A percentile compares a stretch with the other conserved stretches of the same genome.
These are phyloP conservation scores for Aromia moschata DNA, from an alignment of 2,888 invertebrate species.

Conservation along the genomic window DNA sequence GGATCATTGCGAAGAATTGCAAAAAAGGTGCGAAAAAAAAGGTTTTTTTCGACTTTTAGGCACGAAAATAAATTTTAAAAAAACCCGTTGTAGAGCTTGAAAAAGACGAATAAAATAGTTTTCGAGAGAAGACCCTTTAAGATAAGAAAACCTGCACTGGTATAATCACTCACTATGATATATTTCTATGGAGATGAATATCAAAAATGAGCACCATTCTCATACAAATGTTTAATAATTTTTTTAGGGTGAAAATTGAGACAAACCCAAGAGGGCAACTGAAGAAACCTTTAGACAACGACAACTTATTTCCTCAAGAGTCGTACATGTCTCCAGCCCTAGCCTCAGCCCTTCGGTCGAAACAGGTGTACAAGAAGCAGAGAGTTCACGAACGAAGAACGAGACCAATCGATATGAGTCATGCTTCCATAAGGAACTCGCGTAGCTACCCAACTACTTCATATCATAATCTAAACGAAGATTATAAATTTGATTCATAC, in stretches of 20 bases:
- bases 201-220: too few relatives aligned
- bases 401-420: conserved; percentile 24
- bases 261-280: conserved; percentile 24
- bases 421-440: background rate
- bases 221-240: too few relatives aligned
- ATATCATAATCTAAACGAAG: background rate
- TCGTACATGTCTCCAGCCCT: conserved; percentile 11
- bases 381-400: conserved; percentile 25
- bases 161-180: too few relatives aligned
- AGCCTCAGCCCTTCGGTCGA: conserved; percentile 24
- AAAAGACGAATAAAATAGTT: too few relatives aligned
- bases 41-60: too few relatives aligned
- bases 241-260: conserved; percentile 32
- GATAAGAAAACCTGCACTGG: too few relatives aligned
- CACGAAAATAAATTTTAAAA: too few relatives aligned
- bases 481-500: background rate
- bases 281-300: conserved; percentile 13
- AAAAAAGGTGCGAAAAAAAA: too few relatives aligned
- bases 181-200: too few relatives aligned
- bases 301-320: background rate
- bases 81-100: too few relatives aligned
- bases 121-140: too few relatives aligned
- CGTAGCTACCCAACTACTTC: background rate
- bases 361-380: conserved; percentile 20
- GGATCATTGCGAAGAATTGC: too few relatives aligned